These are phyloP conservation scores for Petrolisthes cinctipes DNA, from an alignment of 2,888 invertebrate genomes.

Conservation along the genomic window DNA sequence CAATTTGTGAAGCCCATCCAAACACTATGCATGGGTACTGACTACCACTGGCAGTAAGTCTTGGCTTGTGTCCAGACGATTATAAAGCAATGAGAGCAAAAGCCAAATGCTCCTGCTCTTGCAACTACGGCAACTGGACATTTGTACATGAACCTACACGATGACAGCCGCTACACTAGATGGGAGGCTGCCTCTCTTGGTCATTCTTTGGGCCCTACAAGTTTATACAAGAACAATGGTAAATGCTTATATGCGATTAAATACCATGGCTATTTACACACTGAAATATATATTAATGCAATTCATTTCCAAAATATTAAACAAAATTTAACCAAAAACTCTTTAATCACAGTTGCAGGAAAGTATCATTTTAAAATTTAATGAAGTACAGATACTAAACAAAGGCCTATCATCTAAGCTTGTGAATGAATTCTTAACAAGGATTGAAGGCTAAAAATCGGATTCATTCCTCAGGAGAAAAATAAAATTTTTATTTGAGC, in stretches of 20 bases:
- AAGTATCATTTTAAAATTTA: slow-evolving; percentile 3
- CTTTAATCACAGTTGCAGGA: slow-evolving; percentile 53
- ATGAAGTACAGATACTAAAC: neutral
- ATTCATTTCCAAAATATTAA: slow-evolving; percentile 42
- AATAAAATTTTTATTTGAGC: slow-evolving; percentile 38
- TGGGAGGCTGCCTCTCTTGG: slow-evolving; percentile 37
- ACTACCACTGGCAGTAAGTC: slow-evolving; percentile 35
- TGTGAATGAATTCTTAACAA: neutral
- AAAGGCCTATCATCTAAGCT: neutral
- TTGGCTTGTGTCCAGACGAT: slow-evolving; percentile 19
- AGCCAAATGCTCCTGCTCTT: slow-evolving; percentile 47
- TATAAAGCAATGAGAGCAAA: slow-evolving; percentile 27
- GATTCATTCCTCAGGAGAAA: slow-evolving; percentile 21
- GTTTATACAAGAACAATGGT: slow-evolving; percentile 63
- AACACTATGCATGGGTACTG: slow-evolving; percentile 3
- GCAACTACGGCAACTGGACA: slow-evolving; percentile 56
- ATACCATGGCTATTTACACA: slow-evolving; percentile 61
- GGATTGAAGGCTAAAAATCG: slow-evolving; percentile 3
- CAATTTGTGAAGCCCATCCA: too few relatives aligned
- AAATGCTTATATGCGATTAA: slow-evolving; percentile 61
- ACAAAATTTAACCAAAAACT: slow-evolving; percentile 35
- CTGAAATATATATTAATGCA: slow-evolving; percentile 53
- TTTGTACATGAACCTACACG: slow-evolving; percentile 59
- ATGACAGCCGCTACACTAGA: slow-evolving; percentile 42
- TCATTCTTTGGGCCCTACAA: slow-evolving; percentile 56